These are phyloP conservation scores for Drosophila ambigua DNA, from an alignment of 1,140 invertebrate genomes.

Conservation along the genomic window DNA sequence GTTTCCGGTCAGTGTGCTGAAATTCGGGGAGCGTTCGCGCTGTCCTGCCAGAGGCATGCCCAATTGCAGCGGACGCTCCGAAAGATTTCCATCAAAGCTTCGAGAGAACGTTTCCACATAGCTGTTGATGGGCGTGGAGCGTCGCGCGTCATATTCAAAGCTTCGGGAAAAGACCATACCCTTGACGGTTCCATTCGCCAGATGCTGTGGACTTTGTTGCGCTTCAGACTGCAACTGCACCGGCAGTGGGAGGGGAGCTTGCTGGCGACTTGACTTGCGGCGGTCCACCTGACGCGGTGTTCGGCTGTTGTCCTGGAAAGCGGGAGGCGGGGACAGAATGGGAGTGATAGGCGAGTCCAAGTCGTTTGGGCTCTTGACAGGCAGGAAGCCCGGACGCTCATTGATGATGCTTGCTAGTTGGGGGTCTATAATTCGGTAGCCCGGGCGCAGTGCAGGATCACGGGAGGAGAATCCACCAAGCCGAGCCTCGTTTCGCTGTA, in stretches of 20 bases:
- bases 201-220: slow-evolving; percentile 17
- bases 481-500: slow-evolving; percentile 75
- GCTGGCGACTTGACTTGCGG: slow-evolving; percentile 53
- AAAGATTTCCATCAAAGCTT: slow-evolving; percentile 82
- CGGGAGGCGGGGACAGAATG: slow-evolving; percentile 85
- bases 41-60: slow-evolving; percentile 49
- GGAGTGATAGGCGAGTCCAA: slow-evolving; percentile 84
- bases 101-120: slow-evolving; percentile 82
- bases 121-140: slow-evolving; percentile 60
- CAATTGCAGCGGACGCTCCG: slow-evolving; percentile 54
- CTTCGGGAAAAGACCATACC: slow-evolving; percentile 83
- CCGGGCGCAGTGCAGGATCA: slow-evolving; percentile 59
- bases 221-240: slow-evolving; percentile 24
- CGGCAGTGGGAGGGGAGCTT: slow-evolving; percentile 23
- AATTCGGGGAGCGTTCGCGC: slow-evolving; percentile 73
- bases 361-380: slow-evolving; percentile 69
- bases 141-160: slow-evolving; percentile 82
- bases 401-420: slow-evolving; percentile 78
- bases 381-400: slow-evolving; percentile 80
- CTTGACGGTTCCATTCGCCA: slow-evolving; percentile 42
- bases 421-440: slow-evolving; percentile 78
- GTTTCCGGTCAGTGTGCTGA: slow-evolving; percentile 77
- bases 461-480: slow-evolving; percentile 37
- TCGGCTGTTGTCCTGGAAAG: slow-evolving; percentile 84
- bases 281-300: slow-evolving; percentile 44